A percentile compares a stretch with the other conserved stretches of the same genome.
These are phyloP conservation scores for Aspidiotus rigidus DNA, from an alignment of 2,888 invertebrate genomes.

Conservation along the genomic window DNA sequence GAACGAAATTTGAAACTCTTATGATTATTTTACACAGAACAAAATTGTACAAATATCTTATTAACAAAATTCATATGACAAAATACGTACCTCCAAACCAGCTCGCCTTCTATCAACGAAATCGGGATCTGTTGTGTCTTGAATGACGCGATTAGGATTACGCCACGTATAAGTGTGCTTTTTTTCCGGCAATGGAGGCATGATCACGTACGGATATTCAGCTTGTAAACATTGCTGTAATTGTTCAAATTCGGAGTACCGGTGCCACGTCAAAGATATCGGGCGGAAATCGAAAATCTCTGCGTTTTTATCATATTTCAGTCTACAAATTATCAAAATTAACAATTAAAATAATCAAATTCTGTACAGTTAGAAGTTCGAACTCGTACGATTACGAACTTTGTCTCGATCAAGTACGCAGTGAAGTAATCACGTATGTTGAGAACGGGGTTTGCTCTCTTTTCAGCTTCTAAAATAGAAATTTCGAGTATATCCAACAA, in stretches of 20 bases:
- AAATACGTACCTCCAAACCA: slow-evolving; percentile 57
- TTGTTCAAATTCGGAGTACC: slow-evolving; percentile 78
- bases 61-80: too few species aligned
- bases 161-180: slow-evolving; percentile 66
- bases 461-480: slow-evolving; percentile 65
- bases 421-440: slow-evolving; percentile 68
- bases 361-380: too few species aligned
- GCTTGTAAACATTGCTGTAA: slow-evolving; percentile 65
- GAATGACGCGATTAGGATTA: slow-evolving; percentile 51
- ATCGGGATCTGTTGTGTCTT: slow-evolving; percentile 71
- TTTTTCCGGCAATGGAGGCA: slow-evolving; percentile 76
- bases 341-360: too few species aligned
- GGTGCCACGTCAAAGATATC: slow-evolving; percentile 61
- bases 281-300: not conserved
- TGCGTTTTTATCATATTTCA: slow-evolving; percentile 6
- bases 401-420: slow-evolving; percentile 67
- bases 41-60: too few species aligned
- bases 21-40: too few species aligned
- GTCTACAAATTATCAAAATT: not conserved
- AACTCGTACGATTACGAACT: slow-evolving; percentile 48
- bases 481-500: slow-evolving; percentile 64
- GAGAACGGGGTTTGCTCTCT: slow-evolving; percentile 62
- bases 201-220: slow-evolving; percentile 67
- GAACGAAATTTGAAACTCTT: too few species aligned
- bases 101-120: slow-evolving; percentile 74